These are phyloP conservation scores for Trichechus manatus DNA, from an alignment of 2,113 vertebrate species.

Conservation along the genomic window DNA sequence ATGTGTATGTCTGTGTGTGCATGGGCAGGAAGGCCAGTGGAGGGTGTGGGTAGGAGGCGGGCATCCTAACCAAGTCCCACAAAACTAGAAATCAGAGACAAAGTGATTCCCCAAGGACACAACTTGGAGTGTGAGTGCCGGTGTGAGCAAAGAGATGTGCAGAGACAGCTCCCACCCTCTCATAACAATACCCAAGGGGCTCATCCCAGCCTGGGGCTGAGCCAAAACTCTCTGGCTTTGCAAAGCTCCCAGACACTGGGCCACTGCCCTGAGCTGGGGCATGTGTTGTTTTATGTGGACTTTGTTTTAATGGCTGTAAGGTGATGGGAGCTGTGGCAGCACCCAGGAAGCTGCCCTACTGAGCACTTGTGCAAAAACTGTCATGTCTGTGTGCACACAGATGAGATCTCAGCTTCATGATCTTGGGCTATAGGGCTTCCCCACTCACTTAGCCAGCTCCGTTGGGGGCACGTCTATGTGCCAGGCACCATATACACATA, in stretches of 20 bases:
- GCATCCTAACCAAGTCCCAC: background rate
- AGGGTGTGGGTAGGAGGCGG: background rate
- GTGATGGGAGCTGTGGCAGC: background rate
- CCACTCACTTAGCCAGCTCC: background rate
- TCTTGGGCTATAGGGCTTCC: background rate
- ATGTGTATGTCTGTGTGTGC: background rate
- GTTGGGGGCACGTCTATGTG: background rate
- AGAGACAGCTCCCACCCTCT: background rate
- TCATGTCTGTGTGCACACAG: background rate
- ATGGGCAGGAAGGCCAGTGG: slow-evolving; percentile 14
- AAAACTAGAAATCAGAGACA: background rate
- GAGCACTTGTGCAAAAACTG: background rate
- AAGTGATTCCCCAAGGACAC: background rate
- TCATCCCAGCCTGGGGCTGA: background rate
- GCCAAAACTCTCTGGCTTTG: background rate
- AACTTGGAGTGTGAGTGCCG: background rate
- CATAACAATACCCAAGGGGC: background rate
- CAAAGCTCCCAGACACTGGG: background rate
- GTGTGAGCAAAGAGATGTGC: background rate
- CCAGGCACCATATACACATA: no score
- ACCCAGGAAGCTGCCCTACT: background rate
- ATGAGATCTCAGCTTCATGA: background rate
- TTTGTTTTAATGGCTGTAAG: background rate
- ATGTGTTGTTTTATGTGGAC: background rate
- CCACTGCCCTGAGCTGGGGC: background rate